A percentile compares a stretch with the other conserved stretches of the same genome.
Conservation (phyloP, 1,140 invertebrate species). For the Drosophila elegans region DNA sequence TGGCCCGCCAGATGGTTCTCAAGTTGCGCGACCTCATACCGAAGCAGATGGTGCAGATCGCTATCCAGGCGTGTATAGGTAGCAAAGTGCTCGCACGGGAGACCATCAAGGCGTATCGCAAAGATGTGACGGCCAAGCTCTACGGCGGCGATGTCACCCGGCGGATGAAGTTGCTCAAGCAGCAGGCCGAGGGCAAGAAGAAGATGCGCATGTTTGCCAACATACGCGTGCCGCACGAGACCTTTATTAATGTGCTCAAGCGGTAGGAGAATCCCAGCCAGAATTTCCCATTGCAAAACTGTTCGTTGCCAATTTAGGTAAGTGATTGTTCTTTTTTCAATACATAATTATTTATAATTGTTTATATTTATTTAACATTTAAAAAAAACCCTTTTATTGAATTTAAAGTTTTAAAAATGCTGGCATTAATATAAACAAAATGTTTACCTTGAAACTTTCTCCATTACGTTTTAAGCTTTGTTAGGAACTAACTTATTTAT, state of each 20-base stretch:
- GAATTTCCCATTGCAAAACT: not conserved
- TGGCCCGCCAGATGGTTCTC: constrained; percentile 89
- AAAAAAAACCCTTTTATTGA: no score
- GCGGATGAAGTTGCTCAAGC: constrained; percentile 94
- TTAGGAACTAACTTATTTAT: no score
- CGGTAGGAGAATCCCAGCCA: constrained; percentile 85
- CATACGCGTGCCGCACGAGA: constrained; percentile 95
- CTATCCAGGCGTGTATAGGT: constrained; percentile 94
- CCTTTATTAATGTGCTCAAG: constrained; percentile 97
- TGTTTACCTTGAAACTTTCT: no score
- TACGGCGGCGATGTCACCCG: constrained; percentile 97
- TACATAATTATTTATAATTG: not conserved
- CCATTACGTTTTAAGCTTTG: no score
- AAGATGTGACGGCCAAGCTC: constrained; percentile 97
- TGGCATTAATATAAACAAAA: no score
- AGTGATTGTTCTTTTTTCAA: constrained; percentile 8
- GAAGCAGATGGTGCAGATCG: constrained; percentile 93
- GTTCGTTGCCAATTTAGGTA: constrained; percentile 1
- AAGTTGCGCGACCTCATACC: constrained; percentile 96
- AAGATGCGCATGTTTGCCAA: constrained; percentile 96
- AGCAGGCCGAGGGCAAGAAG: constrained; percentile 97
- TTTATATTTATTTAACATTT: no score
- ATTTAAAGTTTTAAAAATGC: no score
- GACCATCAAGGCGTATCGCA: constrained; percentile 93
- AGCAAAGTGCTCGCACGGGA: constrained; percentile 94